Base-by-base conservation (phyloP, 2,797 vertebrate species). In the Microctenopoma steveboyesi region DNA sequence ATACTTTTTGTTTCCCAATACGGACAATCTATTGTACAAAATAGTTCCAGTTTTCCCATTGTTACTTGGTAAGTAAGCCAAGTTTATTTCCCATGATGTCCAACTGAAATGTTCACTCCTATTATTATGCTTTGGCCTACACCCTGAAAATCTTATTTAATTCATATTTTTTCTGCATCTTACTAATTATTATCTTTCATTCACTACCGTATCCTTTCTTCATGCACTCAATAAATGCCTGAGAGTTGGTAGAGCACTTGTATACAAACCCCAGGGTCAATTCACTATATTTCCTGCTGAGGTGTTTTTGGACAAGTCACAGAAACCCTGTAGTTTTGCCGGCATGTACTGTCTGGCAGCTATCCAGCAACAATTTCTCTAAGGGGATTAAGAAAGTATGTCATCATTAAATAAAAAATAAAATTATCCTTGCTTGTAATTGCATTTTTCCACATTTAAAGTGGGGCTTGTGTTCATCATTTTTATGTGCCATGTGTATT, bases 401-500 rank as follows among this genome's bases (percentile, higher is more conserved):
- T 35, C 33, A 35, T 40, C 4, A 11, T 3, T 39, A n/a, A 22
- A 22, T 22, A 22, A 22, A 8, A 43, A 22, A 33, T 18, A 60
- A 53, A 28, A 48, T 47, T 55, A 30, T 57, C 2, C 46, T 52
- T 59, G 52, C 33, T 42, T 59, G 14, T 27, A 30, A 64, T 4
- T 30, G 11, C 27, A 7, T 68, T 62, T 73, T 45, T 54, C 8
- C 51, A 39, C 49, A 3, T 11, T 14, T 49, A 28, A 53, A 69
- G 25, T 28, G 7, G 5, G 39, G 18, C 22, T 47, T 58, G 22
- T 14, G 1, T 54, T 45, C 22, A 64, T 64, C 5, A 39, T 35
- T 56, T 11, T 56, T 25, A 56, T 64, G 25, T 45, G 25, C 11
- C 22, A 49, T 70, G 42, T 63, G 15, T 14, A 64, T 74, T 72